Base-by-base conservation (phyloP, 2,797 vertebrate genomes). In the Hozukius guyotensis region DNA sequence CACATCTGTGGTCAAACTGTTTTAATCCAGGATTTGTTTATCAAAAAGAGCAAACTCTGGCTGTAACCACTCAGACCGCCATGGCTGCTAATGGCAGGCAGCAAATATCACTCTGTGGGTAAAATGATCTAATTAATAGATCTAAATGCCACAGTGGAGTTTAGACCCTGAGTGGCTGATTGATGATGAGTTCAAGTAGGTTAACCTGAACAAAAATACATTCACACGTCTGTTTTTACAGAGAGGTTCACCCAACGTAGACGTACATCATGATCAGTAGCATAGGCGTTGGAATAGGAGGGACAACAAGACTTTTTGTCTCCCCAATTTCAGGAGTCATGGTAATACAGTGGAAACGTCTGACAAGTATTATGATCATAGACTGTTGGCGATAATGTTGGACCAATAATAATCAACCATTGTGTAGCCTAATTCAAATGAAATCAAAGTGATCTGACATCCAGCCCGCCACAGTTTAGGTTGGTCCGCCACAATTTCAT, bases 1-100 rank as follows among this genome's bases (percentile, higher is more conserved):
- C 83, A 80, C 63, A 70, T 69, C 20, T 85, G 77, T 36, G 78
- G 71, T 71, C 57, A 63, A 38, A 73, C 38, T 71, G 52, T 87
- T 84, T 75, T 36, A 75, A 80, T 55, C 53, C 49, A 78, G 27
- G 69, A 60, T 78, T 70, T 72, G 6, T 81, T 77, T 64, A 62
- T 56, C 22, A 46, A 22, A 71, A 22, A 36, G 18, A 61, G 5
- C 3, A 1, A 78, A 27, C n/a, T 31, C 13, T 1, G 31, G 8
- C 70, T 68, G 14, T 31, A 32, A 66, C 42, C 75, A 64, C 61
- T 32, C 18, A 75, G 59, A 71, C 60, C 31, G 56, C 36, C 66
- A 70, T 2, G 38, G 61, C 66, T 63, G 63, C 27, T 75, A 71
- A 82, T 77, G 63, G 57, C 6, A 42, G 56, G 22, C 32, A n/a